A percentile compares a stretch with the other conserved stretches of the same genome.
phyloP scores from a whole-genome alignment of 2,888 invertebrate genomes.

The Epinotia demarniana region DNA sequence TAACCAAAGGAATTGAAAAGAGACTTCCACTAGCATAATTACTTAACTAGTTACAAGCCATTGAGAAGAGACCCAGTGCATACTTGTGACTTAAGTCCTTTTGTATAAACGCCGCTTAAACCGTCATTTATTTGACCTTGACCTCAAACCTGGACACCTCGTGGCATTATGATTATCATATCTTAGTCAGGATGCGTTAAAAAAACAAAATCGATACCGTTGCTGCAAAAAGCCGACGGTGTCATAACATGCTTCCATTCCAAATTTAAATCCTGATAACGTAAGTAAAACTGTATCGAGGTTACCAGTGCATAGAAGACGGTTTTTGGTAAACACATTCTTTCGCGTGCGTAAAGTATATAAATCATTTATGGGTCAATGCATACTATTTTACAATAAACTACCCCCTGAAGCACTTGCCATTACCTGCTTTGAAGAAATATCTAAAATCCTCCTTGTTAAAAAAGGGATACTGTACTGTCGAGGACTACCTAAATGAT shows the following conservation, averaged over 20 bases:
- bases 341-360: too few species aligned
- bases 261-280: constrained; percentile 21
- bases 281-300: constrained; percentile 27
- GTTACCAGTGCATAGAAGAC: constrained; percentile 7
- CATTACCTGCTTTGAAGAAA: too few species aligned
- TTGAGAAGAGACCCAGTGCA: too few species aligned
- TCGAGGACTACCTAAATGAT: too few species aligned
- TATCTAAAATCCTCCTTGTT: too few species aligned
- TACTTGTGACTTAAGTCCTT: background rate
- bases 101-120: background rate
- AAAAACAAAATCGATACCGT: constrained; percentile 18
- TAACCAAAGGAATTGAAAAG: background rate
- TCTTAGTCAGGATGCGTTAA: background rate
- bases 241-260: constrained; percentile 27
- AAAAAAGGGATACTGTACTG: too few species aligned
- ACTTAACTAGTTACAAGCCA: background rate
- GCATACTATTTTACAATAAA: too few species aligned
- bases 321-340: constrained; percentile 14
- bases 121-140: constrained; percentile 20
- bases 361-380: too few species aligned
- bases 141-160: constrained; percentile 26
- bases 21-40: background rate
- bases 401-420: too few species aligned
- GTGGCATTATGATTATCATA: constrained; percentile 9
- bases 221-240: constrained; percentile 19